Conservation (phyloP, 2,888 invertebrate species). For the Synergus umbraculus region DNA sequence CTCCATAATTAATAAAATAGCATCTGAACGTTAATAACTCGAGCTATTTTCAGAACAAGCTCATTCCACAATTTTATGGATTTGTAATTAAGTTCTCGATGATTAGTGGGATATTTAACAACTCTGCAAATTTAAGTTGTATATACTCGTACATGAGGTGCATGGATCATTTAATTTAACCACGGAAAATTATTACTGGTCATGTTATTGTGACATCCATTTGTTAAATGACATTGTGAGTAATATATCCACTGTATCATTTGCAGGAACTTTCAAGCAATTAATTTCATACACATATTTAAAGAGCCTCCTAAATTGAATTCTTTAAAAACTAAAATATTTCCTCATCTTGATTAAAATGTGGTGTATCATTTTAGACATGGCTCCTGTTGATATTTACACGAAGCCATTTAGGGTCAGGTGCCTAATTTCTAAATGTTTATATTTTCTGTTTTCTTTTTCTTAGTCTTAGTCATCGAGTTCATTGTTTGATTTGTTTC, state of each 20-base stretch:
- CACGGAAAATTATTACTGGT: background rate
- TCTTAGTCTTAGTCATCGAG: no score
- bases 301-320: no score
- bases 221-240: background rate
- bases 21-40: slow-evolving; percentile 61
- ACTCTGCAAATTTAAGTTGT: slow-evolving; percentile 10
- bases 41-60: slow-evolving; percentile 44
- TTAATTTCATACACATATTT: background rate
- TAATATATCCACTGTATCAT: background rate
- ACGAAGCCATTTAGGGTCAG: no score
- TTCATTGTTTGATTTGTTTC: no score
- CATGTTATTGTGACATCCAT: background rate
- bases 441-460: no score
- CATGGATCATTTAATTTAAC: slow-evolving; percentile 33
- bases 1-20: slow-evolving; percentile 59
- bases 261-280: no score
- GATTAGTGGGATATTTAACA: slow-evolving; percentile 39
- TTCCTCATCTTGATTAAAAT: no score
- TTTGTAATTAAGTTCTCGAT: slow-evolving; percentile 47
- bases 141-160: slow-evolving; percentile 11
- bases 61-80: slow-evolving; percentile 13
- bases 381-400: no score
- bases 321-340: no score
- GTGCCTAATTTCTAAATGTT: no score
- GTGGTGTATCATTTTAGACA: no score